Conservation (phyloP, 2,113 vertebrate genomes). For the Talpa occidentalis region DNA sequence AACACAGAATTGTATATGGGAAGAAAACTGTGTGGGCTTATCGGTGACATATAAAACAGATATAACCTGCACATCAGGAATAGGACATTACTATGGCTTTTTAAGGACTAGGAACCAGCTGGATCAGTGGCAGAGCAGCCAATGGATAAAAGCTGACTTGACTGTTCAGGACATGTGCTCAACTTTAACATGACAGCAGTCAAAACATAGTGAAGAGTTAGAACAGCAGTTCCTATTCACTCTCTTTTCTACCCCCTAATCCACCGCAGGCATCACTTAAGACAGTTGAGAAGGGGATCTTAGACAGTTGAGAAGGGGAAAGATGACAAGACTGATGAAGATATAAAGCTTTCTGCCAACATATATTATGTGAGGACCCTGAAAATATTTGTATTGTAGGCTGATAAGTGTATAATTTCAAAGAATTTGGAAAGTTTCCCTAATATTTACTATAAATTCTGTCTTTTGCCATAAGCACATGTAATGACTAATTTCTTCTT, state of each 20-base stretch:
- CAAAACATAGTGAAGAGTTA: background rate
- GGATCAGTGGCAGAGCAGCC: background rate
- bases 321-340: background rate
- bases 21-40: background rate
- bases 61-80: background rate
- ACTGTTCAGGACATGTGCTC: background rate
- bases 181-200: background rate
- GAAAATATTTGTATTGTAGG: background rate
- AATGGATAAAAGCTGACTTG: too few species aligned
- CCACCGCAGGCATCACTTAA: background rate
- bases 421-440: slow-evolving; percentile 9
- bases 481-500: background rate
- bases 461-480: background rate
- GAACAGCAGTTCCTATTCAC: background rate
- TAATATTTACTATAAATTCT: background rate
- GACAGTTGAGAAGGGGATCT: background rate
- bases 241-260: too few species aligned
- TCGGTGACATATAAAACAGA: background rate
- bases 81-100: background rate
- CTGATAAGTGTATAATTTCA: background rate
- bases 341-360: background rate
- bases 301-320: background rate
- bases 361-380: background rate
- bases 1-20: background rate
- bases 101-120: background rate